phyloP scores from a whole-genome alignment of 1,140 invertebrate genomes.

The Phocides pigmalion region DNA sequence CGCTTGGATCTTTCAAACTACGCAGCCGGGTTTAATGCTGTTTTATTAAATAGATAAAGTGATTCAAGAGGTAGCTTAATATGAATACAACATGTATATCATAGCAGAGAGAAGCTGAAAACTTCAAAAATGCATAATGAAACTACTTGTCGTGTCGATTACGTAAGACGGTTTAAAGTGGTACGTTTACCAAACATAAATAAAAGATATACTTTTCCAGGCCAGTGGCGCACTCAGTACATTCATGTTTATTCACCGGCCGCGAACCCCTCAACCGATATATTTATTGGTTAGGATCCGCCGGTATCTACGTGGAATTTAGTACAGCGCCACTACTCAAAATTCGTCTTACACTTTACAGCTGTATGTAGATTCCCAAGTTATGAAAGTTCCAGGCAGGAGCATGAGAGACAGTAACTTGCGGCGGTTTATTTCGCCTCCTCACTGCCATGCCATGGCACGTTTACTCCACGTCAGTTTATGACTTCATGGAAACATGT shows the following conservation, averaged over 20 bases:
- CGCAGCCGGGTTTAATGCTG: too few relatives aligned
- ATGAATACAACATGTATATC: too few relatives aligned
- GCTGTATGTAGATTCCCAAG: constrained; percentile 52
- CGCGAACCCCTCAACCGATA: constrained; percentile 57
- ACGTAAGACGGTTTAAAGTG: too few relatives aligned
- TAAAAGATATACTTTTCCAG: constrained; percentile 14
- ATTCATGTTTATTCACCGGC: constrained; percentile 67
- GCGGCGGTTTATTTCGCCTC: constrained; percentile 9
- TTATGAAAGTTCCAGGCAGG: constrained; percentile 38
- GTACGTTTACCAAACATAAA: background rate
- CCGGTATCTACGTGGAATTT: constrained; percentile 58
- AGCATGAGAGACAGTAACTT: constrained; percentile 18
- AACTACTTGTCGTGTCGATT: too few relatives aligned
- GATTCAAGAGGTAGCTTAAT: too few relatives aligned
- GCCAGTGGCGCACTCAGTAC: constrained; percentile 41
- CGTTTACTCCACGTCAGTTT: constrained; percentile 14
- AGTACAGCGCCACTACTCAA: constrained; percentile 50
- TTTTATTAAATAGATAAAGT: too few relatives aligned
- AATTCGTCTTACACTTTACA: constrained; percentile 72
- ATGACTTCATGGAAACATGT: constrained; percentile 17
- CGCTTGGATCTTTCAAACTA: too few relatives aligned
- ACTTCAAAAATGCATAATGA: too few relatives aligned
- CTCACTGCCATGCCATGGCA: background rate
- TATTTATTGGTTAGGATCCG: constrained; percentile 72
- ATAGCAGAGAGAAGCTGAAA: too few relatives aligned